A percentile compares a stretch with the other conserved stretches of the same genome.
Evolutionary conservation across 2,797 vertebrate species (phyloP).

Genomic region (Gallirallus australis): DNA sequence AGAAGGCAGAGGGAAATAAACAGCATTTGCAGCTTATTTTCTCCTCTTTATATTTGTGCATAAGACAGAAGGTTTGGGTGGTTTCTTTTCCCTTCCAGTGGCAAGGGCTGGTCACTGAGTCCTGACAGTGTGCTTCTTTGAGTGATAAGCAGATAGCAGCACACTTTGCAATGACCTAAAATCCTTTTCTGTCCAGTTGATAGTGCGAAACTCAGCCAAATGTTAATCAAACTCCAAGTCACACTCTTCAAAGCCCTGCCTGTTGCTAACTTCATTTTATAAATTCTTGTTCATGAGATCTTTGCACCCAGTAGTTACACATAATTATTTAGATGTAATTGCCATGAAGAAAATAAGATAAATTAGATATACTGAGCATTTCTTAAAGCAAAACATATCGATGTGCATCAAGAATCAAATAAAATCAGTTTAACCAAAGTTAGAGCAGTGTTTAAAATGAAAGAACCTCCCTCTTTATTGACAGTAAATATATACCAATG

Average conservation of each 20-base stretch:
- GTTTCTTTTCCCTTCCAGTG: background rate
- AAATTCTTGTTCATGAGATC: background rate
- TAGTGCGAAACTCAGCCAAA: background rate
- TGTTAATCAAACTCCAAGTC: background rate
- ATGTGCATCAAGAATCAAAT: background rate
- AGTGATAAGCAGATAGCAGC: background rate
- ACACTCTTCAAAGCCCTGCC: background rate
- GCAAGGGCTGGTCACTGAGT: background rate
- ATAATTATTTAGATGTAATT: background rate
- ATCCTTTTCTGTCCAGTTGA: background rate
- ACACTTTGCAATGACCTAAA: background rate
- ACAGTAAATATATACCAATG: conserved; percentile 11
- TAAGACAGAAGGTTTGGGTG: background rate
- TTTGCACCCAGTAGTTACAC: background rate
- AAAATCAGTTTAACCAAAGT: background rate
- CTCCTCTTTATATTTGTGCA: background rate
- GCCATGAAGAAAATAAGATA: background rate
- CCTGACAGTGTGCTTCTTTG: fast-evolving
- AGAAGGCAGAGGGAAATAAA: background rate
- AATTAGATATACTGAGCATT: background rate
- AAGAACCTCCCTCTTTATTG: background rate
- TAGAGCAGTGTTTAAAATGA: conserved; percentile 8
- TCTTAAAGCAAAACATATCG: background rate
- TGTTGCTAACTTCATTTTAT: background rate
- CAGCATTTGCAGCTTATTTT: conserved; percentile 2